Evolutionary conservation across 2,888 invertebrate genomes (phyloP), one percentile per base, ranked within the genome.

Genomic region (Brachyopa scutellaris): DNA sequence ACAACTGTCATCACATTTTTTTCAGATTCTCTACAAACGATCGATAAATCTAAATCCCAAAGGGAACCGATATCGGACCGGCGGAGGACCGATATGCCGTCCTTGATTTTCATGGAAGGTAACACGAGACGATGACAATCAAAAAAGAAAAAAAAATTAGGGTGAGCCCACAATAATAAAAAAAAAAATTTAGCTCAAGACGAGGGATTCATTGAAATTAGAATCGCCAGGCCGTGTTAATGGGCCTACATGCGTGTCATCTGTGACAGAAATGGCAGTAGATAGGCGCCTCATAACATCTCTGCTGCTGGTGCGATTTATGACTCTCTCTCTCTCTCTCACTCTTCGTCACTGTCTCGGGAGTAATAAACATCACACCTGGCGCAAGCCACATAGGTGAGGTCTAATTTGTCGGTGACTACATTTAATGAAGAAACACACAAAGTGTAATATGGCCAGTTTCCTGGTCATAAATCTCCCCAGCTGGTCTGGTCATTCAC

Each of bases 81-180:
- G n/a, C n/a, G n/a, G n/a, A n/a, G n/a, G n/a, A n/a, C n/a, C n/a
- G n/a, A 6, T 61, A 66, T 55, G 64, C 23, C 59, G 74, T 69
- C 57, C 57, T 57, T 42, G 7, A 31, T 53, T 77, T 33, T 26
- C 11, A 13, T 15, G 9, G 49, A 51, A 55, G 15, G 80, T 36
- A 80, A 80, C 42, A 33, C 40, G 76, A 76, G 49, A 76, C 73
- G 66, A 47, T 57, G 57, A 59, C 76, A 76, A 76, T 64, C 57
- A 29, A 3, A n/a, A n/a, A n/a, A n/a, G n/a, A n/a, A n/a, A n/a
- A 29, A 31, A 29, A 29, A 55, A 42, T 53, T n/a, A 19, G 23
- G 6, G 7, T 29, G 17, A 23, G 31, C 5, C n/a, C n/a, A 21
- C 7, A 45, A 59, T n/a, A 49, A 51, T n/a, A n/a, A n/a, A n/a